Conservation (phyloP, 1,140 invertebrate genomes). For the Drosophila bipectinata region DNA sequence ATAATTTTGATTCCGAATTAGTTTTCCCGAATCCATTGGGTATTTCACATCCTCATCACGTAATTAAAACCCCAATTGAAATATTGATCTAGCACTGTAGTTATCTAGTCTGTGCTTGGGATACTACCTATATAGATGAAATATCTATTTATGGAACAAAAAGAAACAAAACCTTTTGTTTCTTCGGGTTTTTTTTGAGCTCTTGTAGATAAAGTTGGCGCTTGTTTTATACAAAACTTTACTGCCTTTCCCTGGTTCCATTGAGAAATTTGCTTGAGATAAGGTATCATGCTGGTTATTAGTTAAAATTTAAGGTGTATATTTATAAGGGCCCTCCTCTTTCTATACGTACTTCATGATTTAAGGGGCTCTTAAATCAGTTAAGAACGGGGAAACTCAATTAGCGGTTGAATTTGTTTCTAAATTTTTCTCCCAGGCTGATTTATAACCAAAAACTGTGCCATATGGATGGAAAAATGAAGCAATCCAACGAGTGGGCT, state of each 20-base stretch:
- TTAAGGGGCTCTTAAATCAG: conserved; percentile 11
- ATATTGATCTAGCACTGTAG: conserved; percentile 2
- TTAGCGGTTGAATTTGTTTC: neutral
- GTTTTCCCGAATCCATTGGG: conserved; percentile 16
- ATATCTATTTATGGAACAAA: neutral
- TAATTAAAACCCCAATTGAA: neutral
- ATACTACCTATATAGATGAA: neutral
- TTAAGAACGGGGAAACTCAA: neutral
- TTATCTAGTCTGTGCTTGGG: conserved; percentile 4
- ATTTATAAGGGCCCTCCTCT: conserved; percentile 15
- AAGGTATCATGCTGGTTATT: conserved; percentile 13
- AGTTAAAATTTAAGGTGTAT: neutral
- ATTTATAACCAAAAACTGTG: conserved; percentile 21
- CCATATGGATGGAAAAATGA: conserved; percentile 16
- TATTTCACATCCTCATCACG: conserved; percentile 37
- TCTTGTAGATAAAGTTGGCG: conserved; percentile 29
- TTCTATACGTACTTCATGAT: conserved; percentile 20
- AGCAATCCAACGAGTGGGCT: conserved; percentile 11
- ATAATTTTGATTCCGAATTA: conserved; percentile 22
- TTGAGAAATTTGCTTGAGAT: conserved; percentile 34
- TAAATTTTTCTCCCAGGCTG: neutral
- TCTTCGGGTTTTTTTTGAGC: neutral
- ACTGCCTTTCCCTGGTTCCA: conserved; percentile 10
- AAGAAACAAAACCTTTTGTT: neutral
- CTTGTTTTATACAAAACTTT: conserved; percentile 9